Percentiles rank a stretch among this genome's conserved stretches.
Evolutionary conservation across 2,113 vertebrate genomes (phyloP).

Genomic region (Benitochromis conjunctus): DNA sequence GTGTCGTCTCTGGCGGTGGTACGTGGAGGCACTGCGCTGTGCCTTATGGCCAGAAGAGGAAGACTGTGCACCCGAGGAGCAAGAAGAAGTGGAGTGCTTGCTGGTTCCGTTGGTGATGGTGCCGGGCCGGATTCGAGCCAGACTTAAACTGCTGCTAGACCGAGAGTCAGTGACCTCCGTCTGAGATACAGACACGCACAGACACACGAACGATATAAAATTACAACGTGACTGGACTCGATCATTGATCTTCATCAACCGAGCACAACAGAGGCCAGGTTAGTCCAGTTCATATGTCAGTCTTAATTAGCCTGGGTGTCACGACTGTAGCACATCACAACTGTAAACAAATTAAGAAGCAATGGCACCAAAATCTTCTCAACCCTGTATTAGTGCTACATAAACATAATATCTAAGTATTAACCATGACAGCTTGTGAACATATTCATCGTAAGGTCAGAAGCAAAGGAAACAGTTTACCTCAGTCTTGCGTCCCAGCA

Average conservation of each 20-base stretch:
- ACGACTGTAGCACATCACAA: background rate
- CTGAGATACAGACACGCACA: conserved; percentile 21
- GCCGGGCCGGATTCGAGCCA: conserved; percentile 82
- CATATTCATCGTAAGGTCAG: background rate
- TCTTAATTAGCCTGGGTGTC: background rate
- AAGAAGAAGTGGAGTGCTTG: conserved; percentile 73
- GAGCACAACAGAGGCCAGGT: background rate
- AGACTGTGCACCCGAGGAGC: conserved; percentile 58
- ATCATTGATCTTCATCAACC: background rate
- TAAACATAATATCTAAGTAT: background rate
- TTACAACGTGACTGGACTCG: background rate
- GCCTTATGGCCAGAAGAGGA: conserved; percentile 81
- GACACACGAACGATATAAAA: background rate
- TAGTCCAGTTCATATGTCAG: background rate
- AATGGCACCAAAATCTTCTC: background rate
- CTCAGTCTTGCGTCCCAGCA: conserved; percentile 84
- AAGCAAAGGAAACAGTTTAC: conserved; percentile 52
- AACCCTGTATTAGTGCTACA: background rate
- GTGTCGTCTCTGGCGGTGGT: conserved; percentile 90
- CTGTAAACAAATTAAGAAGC: background rate
- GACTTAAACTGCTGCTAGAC: conserved; percentile 80
- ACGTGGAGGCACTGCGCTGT: conserved; percentile 82
- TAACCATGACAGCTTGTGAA: background rate
- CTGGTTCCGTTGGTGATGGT: conserved; percentile 81
- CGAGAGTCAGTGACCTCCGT: conserved; percentile 74